Conservation (phyloP, 2,888 invertebrate genomes). For the Ptychoptera contaminata region DNA sequence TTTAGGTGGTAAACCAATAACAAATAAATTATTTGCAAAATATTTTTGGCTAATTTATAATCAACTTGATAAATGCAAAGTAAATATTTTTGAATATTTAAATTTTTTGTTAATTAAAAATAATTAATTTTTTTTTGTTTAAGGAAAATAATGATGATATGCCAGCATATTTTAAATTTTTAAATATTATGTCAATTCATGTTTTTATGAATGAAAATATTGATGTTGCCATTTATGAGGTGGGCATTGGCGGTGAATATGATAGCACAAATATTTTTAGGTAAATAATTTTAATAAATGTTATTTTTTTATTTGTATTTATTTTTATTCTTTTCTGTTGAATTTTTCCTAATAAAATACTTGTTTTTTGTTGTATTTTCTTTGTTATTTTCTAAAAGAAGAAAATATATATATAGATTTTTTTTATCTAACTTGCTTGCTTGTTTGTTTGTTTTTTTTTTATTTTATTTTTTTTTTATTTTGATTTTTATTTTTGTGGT, state of each 20-base stretch:
- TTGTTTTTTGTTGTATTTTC: background rate
- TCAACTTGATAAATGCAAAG: conserved; percentile 35
- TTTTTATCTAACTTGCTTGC: background rate
- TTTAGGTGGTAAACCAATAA: conserved; percentile 67
- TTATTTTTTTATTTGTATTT: conserved; percentile 6
- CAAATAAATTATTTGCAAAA: conserved; percentile 51
- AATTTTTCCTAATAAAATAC: background rate
- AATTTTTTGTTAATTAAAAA: background rate
- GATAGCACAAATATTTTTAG: conserved; percentile 88
- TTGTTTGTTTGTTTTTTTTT: conserved; percentile 4
- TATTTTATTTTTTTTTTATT: conserved; percentile 6
- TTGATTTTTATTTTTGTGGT: conserved; percentile 8
- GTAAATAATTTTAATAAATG: conserved; percentile 33
- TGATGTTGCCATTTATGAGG: conserved; percentile 89
- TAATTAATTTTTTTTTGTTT: conserved; percentile 16
- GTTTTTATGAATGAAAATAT: conserved; percentile 72
- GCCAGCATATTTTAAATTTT: conserved; percentile 89
- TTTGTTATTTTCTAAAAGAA: background rate
- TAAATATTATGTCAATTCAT: conserved; percentile 82
- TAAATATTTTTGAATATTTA: conserved; percentile 13
- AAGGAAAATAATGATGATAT: conserved; percentile 51
- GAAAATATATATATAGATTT: background rate
- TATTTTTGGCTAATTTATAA: conserved; percentile 75
- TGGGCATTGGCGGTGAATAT: conserved; percentile 89
- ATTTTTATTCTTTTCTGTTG: background rate